Base-by-base conservation (phyloP, 2,888 invertebrate genomes). In the Caenorhabditis doughertyi region DNA sequence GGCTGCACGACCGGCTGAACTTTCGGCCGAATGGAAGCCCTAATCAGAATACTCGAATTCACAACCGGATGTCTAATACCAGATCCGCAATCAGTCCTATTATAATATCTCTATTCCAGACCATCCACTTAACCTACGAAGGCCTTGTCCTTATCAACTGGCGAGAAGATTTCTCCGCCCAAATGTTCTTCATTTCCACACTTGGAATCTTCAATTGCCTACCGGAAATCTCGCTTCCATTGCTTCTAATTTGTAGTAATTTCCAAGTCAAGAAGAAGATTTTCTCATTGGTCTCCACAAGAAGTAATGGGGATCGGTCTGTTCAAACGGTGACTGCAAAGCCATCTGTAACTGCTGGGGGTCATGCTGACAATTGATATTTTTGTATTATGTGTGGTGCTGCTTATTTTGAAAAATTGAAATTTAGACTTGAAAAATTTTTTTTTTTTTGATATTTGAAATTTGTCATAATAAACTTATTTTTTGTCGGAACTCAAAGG, bases 191-290 rank as follows among this genome's bases (percentile, higher is more conserved):
- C 39, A 35, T 39, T 18, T 39, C 23, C 3, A 13, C 18, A 5
- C 23, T 58, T 11, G 58, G 39, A 39, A 58, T 39, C 2, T 39
- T 58, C 39, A 58, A 58, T n/a, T 39, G 39, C 16, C 21, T 58
- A 9, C 58, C 58, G 18, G 58, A 58, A 23, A 29, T 58, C 13
- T 58, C 58, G 11, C 58, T 58, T 23, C 58, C 58, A 11, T 35
- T 58, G 21, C 21, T 58, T 11, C 11, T 58, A 2, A 35, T 58
- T 13, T 58, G 58, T 9, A 58, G 23, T 9, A 56, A 35, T 16
- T 13, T 39, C 4, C 32, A n/a, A n/a, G 4, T 56, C 18, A 56
- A 35, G 11, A 35, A 56, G 56, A 56, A 56, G 18, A 8, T 55
- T 7, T 1, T 7, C 3, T 2, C 18, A 2, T 32, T 18, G 35